Conservation (phyloP, 1,140 invertebrate genomes). For the Camponotus vicinus region DNA sequence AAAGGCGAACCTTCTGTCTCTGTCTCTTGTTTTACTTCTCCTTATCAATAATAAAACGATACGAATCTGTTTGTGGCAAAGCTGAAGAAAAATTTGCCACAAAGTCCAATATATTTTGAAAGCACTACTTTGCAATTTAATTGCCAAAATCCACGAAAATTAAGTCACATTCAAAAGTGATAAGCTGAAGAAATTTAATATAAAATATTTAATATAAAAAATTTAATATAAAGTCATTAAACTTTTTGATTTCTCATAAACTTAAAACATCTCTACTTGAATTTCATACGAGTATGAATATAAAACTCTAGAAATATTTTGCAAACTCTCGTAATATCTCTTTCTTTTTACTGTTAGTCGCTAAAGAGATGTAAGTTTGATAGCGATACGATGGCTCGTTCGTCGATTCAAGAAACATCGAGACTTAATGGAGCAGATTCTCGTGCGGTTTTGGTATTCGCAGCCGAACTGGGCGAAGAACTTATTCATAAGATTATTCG, state of each 20-base stretch:
- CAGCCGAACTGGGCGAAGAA: slow-evolving; percentile 66
- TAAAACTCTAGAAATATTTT: not conserved
- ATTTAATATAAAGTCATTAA: not conserved
- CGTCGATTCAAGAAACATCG: slow-evolving; percentile 20
- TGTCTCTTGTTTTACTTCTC: not conserved
- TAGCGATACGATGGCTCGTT: not conserved
- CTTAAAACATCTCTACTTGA: not conserved
- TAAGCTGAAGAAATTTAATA: not conserved
- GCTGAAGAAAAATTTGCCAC: not conserved
- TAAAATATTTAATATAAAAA: not conserved
- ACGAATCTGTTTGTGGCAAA: not conserved
- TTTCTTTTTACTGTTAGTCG: not conserved
- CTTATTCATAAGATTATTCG: slow-evolving; percentile 84
- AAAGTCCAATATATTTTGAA: not conserved
- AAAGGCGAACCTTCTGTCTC: slow-evolving; percentile 51
- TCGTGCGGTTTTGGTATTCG: slow-evolving; percentile 50
- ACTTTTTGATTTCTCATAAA: not conserved
- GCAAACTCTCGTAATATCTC: not conserved
- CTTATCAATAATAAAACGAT: slow-evolving; percentile 29
- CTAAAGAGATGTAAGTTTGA: not conserved
- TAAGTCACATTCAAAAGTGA: not conserved
- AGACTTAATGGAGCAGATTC: slow-evolving; percentile 36
- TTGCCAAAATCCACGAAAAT: not conserved
- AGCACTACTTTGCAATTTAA: not conserved
- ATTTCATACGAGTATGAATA: not conserved